A percentile compares a stretch with the other conserved stretches of the same genome.
phyloP scores from a whole-genome alignment of 2,113 vertebrate genomes.

The Anser cygnoides region DNA sequence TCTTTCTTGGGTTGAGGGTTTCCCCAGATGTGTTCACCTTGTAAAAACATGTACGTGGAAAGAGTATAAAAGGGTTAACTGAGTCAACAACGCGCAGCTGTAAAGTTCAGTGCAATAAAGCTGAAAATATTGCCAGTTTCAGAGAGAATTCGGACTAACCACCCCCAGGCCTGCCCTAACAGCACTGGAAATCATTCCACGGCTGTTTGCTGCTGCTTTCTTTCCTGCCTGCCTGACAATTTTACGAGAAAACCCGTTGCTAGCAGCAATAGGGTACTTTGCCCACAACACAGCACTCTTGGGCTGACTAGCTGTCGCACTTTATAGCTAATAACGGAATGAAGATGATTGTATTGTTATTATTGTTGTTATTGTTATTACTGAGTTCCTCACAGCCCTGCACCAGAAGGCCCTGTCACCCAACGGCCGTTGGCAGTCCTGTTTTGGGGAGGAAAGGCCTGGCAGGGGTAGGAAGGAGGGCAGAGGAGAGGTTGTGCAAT shows the following conservation, averaged over 20 bases:
- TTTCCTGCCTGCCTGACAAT: background rate
- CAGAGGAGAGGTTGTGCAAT: background rate
- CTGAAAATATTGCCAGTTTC: background rate
- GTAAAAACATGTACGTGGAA: background rate
- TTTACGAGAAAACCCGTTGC: background rate
- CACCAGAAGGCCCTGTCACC: accelerated
- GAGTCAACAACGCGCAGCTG: accelerated
- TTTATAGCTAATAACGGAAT: background rate
- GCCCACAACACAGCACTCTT: accelerated
- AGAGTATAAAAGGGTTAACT: background rate
- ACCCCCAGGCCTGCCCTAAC: background rate
- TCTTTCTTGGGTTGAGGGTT: background rate
- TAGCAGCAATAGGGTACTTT: background rate
- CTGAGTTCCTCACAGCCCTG: background rate
- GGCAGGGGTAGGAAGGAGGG: background rate
- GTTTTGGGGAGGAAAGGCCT: background rate
- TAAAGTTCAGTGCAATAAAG: background rate
- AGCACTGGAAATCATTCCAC: background rate
- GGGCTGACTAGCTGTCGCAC: background rate
- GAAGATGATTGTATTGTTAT: accelerated
- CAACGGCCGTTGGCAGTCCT: accelerated
- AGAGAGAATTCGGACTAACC: background rate
- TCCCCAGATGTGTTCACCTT: background rate
- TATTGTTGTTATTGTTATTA: too few species aligned
- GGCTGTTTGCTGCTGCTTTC: background rate